Percentiles rank a stretch among this genome's conserved stretches.
These are phyloP conservation scores for Nephrotoma flavescens DNA, from an alignment of 2,888 invertebrate genomes.

Conservation along the genomic window DNA sequence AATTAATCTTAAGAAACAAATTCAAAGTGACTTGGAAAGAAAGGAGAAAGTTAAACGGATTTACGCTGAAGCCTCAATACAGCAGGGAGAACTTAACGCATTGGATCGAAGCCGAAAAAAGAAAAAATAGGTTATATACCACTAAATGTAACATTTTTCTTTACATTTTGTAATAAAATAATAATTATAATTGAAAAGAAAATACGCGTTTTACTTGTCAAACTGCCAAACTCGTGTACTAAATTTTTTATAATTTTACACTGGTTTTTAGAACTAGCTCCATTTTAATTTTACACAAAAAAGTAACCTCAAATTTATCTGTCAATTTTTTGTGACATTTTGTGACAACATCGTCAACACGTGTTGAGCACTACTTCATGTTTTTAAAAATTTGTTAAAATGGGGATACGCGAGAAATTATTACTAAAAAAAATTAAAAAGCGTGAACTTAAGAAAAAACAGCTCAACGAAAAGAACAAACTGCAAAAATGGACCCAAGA, in stretches of 20 bases:
- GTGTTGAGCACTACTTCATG: not conserved
- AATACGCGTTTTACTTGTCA: not conserved
- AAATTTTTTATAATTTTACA: not conserved
- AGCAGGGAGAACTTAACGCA: slow-evolving; percentile 72
- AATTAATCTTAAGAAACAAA: slow-evolving; percentile 62
- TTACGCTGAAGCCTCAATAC: slow-evolving; percentile 62
- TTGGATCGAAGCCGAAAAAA: slow-evolving; percentile 32
- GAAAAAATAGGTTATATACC: slow-evolving; percentile 18
- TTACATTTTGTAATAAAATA: not conserved
- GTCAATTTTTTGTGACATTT: not conserved
- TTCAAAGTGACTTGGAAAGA: slow-evolving; percentile 64
- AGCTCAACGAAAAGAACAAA: not conserved
- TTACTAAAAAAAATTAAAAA: slow-evolving; percentile 65
- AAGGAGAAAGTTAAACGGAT: slow-evolving; percentile 73
- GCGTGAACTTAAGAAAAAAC: slow-evolving; percentile 54
- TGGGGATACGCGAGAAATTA: slow-evolving; percentile 44
- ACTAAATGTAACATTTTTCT: not conserved
- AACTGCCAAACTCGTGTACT: not conserved
- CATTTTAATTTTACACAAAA: not conserved
- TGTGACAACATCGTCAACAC: not conserved
- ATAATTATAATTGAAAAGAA: not conserved
- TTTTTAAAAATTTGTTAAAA: slow-evolving; percentile 11
- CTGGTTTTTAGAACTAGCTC: not conserved
- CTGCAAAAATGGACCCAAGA: not conserved
- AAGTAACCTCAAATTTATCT: not conserved